Evolutionary conservation across 2,888 invertebrate genomes (phyloP).

Genomic region (Stenotaenia linearis): DNA sequence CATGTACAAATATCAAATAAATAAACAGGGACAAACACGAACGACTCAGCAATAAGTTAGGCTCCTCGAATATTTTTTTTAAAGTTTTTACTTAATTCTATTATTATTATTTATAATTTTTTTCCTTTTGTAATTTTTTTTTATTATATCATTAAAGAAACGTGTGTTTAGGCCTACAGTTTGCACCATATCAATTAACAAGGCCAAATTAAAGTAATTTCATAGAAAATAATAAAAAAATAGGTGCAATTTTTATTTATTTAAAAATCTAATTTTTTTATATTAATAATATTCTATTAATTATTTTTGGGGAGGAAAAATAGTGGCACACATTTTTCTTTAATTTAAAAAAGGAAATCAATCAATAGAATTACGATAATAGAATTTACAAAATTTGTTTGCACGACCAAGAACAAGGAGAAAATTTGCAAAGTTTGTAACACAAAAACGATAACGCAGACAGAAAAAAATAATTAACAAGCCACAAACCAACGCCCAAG

Average conservation of each 20-base stretch:
- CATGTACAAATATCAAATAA: constrained; percentile 38
- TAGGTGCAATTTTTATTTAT: neutral
- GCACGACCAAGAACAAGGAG: neutral
- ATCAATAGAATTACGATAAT: neutral
- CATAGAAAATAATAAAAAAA: neutral
- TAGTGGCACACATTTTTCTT: neutral
- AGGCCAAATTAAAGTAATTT: neutral
- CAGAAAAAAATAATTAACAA: neutral
- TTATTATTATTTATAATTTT: neutral
- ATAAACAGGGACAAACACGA: constrained; percentile 35
- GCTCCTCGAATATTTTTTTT: constrained; percentile 17
- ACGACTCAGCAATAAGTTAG: constrained; percentile 31
- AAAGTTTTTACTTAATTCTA: constrained; percentile 21
- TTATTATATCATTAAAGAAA: constrained; percentile 6
- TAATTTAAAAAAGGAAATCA: neutral
- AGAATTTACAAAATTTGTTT: neutral
- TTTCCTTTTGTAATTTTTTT: neutral
- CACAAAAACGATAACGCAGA: neutral
- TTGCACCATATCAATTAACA: neutral
- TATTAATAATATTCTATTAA: no score
- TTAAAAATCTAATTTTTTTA: neutral
- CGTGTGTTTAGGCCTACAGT: neutral
- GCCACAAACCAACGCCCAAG: neutral
- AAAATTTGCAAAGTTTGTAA: neutral
- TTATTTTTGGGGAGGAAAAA: neutral